phyloP scores from a whole-genome alignment of 2,888 invertebrate genomes.

The Drosophila falleni region DNA sequence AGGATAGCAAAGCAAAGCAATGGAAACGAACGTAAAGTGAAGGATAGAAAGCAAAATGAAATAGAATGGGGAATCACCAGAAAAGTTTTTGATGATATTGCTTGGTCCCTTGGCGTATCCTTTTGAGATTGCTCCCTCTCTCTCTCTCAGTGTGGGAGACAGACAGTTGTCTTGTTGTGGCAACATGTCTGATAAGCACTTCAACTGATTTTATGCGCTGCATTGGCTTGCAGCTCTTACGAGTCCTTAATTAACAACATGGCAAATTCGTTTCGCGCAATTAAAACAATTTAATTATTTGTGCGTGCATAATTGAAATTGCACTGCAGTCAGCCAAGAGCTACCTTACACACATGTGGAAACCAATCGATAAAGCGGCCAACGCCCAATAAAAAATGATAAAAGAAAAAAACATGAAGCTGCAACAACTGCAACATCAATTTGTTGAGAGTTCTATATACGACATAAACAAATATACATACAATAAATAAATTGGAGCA shows the following conservation, averaged over 20 bases:
- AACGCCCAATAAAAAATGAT: conserved; percentile 27
- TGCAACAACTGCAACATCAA: conserved; percentile 49
- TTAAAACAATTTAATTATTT: conserved; percentile 78
- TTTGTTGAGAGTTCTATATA: conserved; percentile 64
- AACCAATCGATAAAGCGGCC: conserved; percentile 58
- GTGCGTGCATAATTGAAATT: conserved; percentile 78
- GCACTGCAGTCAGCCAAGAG: conserved; percentile 50
- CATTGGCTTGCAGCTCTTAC: conserved; percentile 12
- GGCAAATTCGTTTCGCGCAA: conserved; percentile 63
- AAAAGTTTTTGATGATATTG: conserved; percentile 39
- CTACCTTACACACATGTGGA: conserved; percentile 23
- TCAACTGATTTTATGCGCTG: conserved; percentile 34
- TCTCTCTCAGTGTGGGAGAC: background rate
- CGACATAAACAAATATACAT: conserved; percentile 75
- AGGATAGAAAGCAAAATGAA: conserved; percentile 12
- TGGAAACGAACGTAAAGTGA: conserved; percentile 38
- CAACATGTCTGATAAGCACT: conserved; percentile 47
- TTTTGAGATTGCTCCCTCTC: conserved; percentile 1
- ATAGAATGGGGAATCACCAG: conserved; percentile 14
- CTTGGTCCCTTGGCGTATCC: conserved; percentile 14
- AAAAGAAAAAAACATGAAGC: conserved; percentile 27
- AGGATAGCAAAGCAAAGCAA: conserved; percentile 44
- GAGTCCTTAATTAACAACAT: conserved; percentile 64
- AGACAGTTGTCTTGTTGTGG: conserved; percentile 31
- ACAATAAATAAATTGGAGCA: conserved; percentile 78